Percentiles rank a stretch among this genome's conserved stretches.
These are phyloP conservation scores for Limanda limanda DNA, from an alignment of 2,113 vertebrate genomes.

Conservation along the genomic window DNA sequence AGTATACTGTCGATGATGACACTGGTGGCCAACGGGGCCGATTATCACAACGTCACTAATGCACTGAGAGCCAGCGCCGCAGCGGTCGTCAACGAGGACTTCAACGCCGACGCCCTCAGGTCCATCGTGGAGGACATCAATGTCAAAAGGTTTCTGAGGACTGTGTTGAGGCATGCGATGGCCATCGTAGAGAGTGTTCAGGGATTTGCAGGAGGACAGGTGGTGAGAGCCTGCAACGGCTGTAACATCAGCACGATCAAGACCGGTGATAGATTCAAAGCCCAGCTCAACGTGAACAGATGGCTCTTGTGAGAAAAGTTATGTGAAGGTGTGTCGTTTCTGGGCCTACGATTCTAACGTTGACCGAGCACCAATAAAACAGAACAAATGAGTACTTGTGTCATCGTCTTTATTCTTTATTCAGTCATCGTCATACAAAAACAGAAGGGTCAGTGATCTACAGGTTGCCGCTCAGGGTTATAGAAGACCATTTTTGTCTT, in stretches of 20 bases:
- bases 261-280: conserved; percentile 6
- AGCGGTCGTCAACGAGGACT: neutral
- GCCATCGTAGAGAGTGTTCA: conserved; percentile 5
- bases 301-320: conserved; percentile 2
- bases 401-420: too few relatives aligned
- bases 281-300: conserved; percentile 3
- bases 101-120: fast-evolving
- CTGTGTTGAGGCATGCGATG: neutral
- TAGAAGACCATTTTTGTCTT: too few relatives aligned
- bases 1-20: conserved; percentile 14
- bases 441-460: too few relatives aligned
- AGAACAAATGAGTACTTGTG: too few relatives aligned
- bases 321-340: too few relatives aligned
- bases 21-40: neutral
- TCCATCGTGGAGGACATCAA: fast-evolving
- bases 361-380: too few relatives aligned
- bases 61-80: fast-evolving
- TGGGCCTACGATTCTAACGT: too few relatives aligned
- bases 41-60: fast-evolving
- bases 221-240: conserved; percentile 4
- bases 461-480: too few relatives aligned
- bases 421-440: too few relatives aligned
- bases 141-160: neutral
- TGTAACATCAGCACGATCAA: neutral
- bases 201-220: conserved; percentile 7